Base-by-base conservation (phyloP, 2,888 invertebrate genomes). In the Sicus ferrugineus region DNA sequence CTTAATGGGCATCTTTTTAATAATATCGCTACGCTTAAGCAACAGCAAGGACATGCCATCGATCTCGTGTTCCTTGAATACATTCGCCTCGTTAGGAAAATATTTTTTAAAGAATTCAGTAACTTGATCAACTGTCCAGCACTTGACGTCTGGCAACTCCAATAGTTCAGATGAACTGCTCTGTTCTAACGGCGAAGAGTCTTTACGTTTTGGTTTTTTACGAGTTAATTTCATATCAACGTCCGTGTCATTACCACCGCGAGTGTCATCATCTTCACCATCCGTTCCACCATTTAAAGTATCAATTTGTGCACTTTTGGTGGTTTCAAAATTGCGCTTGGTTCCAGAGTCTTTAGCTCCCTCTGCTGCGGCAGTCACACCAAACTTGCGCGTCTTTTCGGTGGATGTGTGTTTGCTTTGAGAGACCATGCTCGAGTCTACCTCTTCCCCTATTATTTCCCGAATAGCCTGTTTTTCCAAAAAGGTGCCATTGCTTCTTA, bases 31-130 rank as follows among this genome's bases (percentile, higher is more conserved):
- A 74, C 97, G 88, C 77, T 92, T 91, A 83, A 97, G 90, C 77
- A 97, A 88, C 71, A 96, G 87, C 67, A 97, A 84, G 0, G 95
- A 93, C 78, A 91, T 90, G 0, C 97, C 97, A 87, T 97, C 97
- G 73, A 97, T 95, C 82, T 96, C 95, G 88, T 96, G 94, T 74
- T 93, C 91, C 80, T 89, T 89, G 76, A 97, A 93, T 38, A 93
- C 89, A 69, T 90, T 88, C 0, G 96, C 95, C 80, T 94, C 93
- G 68, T 91, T 90, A 0, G 92, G 91, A 74, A 95, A 95, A 80
- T 92, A 89, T 74, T 91, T 89, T 1, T 87, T 86, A 79, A 97
- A 93, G 84, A 92, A 96, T 64, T 90, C 88, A 80, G 90, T 92
- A 1, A 97, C 95, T 82, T 96, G 92, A 72, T 92, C 90, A 23